Base-by-base conservation (phyloP, 1,140 invertebrate species). In the Aphaenogaster ashmeadi region DNA sequence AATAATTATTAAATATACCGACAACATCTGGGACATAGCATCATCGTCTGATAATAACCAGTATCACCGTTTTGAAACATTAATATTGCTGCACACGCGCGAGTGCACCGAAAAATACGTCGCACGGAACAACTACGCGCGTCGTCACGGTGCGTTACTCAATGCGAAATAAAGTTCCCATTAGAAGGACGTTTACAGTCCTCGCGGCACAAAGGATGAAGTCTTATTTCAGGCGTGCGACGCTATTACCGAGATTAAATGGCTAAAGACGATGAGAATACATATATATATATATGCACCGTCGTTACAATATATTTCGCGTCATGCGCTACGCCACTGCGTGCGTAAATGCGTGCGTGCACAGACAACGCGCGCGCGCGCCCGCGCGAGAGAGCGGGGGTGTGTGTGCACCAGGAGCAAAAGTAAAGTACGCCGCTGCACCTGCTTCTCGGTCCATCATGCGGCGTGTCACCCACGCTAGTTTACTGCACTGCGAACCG, bases 361-460 rank as follows among this genome's bases (percentile, higher is more conserved):
- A 52, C 41, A 67, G 78, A 78, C 78, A 54, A 36, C 62, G 50
- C 38, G 44, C 36, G 9, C 74, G 75, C 47, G 21, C 27, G 33
- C 47, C n/a, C 9, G n/a, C 3, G 56, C 15, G 56, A 41, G 18
- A 64, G 72, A 60, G 81, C 54, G 54, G 72, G 87, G 60, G 87
- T 52, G 89, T 58, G 88, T 80, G 83, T 74, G 88, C 72, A 67
- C 67, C 88, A 89, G 85, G 75, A 91, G 78, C 71, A 91, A 91
- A 91, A 93, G 89, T 89, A 87, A 92, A 93, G 90, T 92, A 92
- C 86, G 91, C 72, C 89, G 84, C 92, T 93, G 95, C 94, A 95
- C 94, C 95, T 95, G 94, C 93, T 94, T 92, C 91, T 92, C 93
- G 92, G 94, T 95, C 93, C 93, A 94, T 95, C 95, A 95, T 93